phyloP scores from a whole-genome alignment of 1,140 invertebrate genomes.

The Phenacoccus solenopsis region DNA sequence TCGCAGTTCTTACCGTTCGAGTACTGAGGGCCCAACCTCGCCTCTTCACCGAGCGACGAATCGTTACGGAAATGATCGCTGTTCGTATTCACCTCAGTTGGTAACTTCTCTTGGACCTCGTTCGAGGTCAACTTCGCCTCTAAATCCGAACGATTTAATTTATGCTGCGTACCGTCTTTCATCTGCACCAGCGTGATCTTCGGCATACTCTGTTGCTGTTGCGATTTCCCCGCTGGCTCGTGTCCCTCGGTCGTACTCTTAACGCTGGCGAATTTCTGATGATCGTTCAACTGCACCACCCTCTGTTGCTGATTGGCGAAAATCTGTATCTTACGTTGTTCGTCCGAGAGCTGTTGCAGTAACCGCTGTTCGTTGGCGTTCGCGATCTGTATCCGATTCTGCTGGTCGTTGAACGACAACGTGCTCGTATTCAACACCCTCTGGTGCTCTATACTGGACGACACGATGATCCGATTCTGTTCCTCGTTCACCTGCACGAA shows the following conservation, averaged over 20 bases:
- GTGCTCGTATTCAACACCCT: conserved; percentile 10
- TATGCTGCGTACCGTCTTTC: too few relatives aligned
- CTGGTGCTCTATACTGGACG: conserved; percentile 10
- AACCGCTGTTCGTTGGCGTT: neutral
- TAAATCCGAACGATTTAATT: too few relatives aligned
- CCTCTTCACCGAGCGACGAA: too few relatives aligned
- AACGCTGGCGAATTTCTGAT: conserved; percentile 6
- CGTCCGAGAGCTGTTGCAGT: neutral
- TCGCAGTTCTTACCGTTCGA: too few relatives aligned
- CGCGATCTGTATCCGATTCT: neutral
- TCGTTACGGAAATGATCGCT: too few relatives aligned
- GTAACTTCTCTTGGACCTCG: too few relatives aligned
- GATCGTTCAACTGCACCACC: neutral
- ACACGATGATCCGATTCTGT: conserved; percentile 10
- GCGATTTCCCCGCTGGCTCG: neutral
- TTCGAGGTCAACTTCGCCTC: too few relatives aligned
- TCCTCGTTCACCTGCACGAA: conserved; percentile 18
- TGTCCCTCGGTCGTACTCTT: neutral
- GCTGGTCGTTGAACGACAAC: neutral
- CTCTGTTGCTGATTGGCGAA: conserved; percentile 18
- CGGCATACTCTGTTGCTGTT: conserved; percentile 21
- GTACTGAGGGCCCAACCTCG: too few relatives aligned
- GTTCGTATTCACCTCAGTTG: too few relatives aligned
- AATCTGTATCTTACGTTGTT: conserved; percentile 15
- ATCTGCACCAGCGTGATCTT: too few relatives aligned